Percentiles rank a stretch among this genome's conserved stretches.
Evolutionary conservation across 2,113 vertebrate genomes (phyloP).

Genomic region (Austrofundulus limnaeus): DNA sequence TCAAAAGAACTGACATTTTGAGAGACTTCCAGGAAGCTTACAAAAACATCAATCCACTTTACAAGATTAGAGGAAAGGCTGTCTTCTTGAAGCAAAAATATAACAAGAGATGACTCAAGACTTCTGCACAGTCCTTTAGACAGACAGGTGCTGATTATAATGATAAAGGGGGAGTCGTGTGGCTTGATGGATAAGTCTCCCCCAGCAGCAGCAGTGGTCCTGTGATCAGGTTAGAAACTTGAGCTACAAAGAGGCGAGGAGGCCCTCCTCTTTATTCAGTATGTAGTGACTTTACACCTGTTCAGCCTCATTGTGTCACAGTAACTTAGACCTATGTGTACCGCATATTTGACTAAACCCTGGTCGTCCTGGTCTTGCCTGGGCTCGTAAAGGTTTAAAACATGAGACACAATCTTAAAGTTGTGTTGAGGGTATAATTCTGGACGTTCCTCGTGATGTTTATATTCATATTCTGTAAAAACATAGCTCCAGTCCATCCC

Average conservation of each 20-base stretch:
- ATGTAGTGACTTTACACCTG: slow-evolving; percentile 36
- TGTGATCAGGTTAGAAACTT: slow-evolving; percentile 37
- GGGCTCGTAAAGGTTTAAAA: no score
- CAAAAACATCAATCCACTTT: not conserved
- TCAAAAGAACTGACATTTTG: no score
- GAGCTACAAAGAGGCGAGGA: slow-evolving; percentile 33
- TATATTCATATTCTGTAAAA: no score
- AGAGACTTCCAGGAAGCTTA: not conserved
- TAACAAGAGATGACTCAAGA: not conserved
- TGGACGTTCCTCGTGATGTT: no score
- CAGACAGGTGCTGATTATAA: slow-evolving; percentile 26
- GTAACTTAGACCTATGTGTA: not conserved
- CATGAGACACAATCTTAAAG: no score
- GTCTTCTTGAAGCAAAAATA: not conserved
- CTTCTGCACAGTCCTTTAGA: not conserved
- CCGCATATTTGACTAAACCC: not conserved
- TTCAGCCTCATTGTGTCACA: slow-evolving; percentile 19
- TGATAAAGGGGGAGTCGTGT: slow-evolving; percentile 23
- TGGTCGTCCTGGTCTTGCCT: no score
- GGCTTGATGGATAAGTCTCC: slow-evolving; percentile 22
- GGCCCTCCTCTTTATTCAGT: slow-evolving; percentile 15
- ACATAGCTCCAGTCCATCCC: no score
- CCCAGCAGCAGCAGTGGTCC: slow-evolving; percentile 32
- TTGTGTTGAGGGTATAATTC: no score
- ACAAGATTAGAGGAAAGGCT: not conserved